Evolutionary conservation across 2,797 vertebrate species (phyloP), one percentile per base, ranked within the genome.

Genomic region (Psittacula derbiana): DNA sequence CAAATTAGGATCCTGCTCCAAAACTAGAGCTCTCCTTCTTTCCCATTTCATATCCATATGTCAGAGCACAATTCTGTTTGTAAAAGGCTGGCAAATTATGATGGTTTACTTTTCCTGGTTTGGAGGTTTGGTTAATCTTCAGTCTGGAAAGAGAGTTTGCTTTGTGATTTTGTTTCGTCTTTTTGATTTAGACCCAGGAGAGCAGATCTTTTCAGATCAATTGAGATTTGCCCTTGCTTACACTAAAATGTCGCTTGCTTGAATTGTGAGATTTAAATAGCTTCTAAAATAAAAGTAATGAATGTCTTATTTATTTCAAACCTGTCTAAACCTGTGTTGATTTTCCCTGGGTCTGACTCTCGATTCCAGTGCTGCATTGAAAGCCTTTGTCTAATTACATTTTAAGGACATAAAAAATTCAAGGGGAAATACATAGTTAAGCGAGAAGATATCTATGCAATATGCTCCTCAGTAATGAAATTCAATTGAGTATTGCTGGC

Each of bases 331-430:
- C 14, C 36, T 33, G 74, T 3, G 3, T 4, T 88, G 90, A 92
- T 44, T 85, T 60, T 36, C 24, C 67, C 36, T 69, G n/a, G 25
- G 19, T 65, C 50, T 71, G 53, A n/a, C 46, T 90, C 62, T 88
- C 57, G 49, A 57, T 85, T 84, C 55, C 50, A 52, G 17, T 49
- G 38, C 40, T 86, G n/a, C 49, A 16, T 84, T 81, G 81, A 69
- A 25, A 66, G 58, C 38, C 58, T 90, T 92, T 61, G 23, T 43
- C 83, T 95, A 80, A 87, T 92, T 93, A 80, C 21, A 49, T 91
- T 95, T 95, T 82, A 64, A 80, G 44, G 52, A 30, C 38, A 67
- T 85, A 70, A 93, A 87, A 74, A 85, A 71, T 74, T 88, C 38
- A 72, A 80, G 61, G 60, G 74, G 52, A 82, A 87, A 60, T 70